Evolutionary conservation across 2,797 vertebrate genomes (phyloP), one percentile per base, ranked within the genome.

Genomic region (Champsocephalus esox): DNA sequence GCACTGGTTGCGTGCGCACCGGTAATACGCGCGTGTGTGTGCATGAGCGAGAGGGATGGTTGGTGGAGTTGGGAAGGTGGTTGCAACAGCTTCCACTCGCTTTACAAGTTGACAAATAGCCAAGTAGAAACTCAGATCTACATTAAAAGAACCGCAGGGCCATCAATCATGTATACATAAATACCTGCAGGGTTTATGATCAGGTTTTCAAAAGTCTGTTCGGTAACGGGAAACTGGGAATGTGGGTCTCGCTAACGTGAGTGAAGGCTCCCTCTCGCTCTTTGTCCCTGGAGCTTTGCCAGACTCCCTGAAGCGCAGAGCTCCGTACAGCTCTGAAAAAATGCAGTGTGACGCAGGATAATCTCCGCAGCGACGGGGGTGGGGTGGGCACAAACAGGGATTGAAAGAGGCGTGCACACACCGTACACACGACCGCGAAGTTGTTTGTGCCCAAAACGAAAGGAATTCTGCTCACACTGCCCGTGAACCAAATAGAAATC

Each of bases 271-370:
- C 89, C 92, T 92, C 88, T 79, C 90, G 88, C 92, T 92, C 92
- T 94, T 92, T 92, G 90, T 88, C 92, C 83, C 93, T 95, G 95
- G 95, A 93, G 90, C 82, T 80, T 69, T 73, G 94, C 94, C 95
- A 95, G 70, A 83, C 93, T 95, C 94, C 94, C 92, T 93, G 88
- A 74, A 90, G 87, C 88, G 87, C 85, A 84, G 79, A 89, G 90
- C 88, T 84, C 87, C 88, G 85, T 92, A 89, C 92, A 82, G 80
- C 88, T 86, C 81, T 55, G 54, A 79, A 90, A 84, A 90, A 87
- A 89, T 62, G 88, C 87, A 73, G 76, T 91, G 90, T 93, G 92
- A 94, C 90, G 90, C 91, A 93, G 92, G 91, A 93, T 94, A 93
- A 92, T 94, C 93, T 92, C 90, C 84, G 88, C 89, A 93, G 89